Percentiles rank a stretch among this genome's conserved stretches.
These are phyloP conservation scores for Dromas ardeola DNA, from an alignment of 2,113 vertebrate species.

Conservation along the genomic window DNA sequence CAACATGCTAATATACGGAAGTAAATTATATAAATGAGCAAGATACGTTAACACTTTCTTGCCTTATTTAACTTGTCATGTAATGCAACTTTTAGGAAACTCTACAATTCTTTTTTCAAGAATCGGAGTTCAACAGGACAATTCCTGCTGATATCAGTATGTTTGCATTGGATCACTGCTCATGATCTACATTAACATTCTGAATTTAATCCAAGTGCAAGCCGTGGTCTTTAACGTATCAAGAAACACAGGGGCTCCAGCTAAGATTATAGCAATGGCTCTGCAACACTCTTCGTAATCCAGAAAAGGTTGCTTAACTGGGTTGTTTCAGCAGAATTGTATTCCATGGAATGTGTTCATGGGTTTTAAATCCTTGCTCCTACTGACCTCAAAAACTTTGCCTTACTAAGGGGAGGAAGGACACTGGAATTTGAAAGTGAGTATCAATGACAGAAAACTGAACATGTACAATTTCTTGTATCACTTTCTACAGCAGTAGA, in stretches of 20 bases:
- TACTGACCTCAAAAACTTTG: neutral
- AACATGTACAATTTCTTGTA: neutral
- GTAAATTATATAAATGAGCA: neutral
- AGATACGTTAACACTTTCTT: neutral
- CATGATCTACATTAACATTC: neutral
- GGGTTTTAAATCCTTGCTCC: neutral
- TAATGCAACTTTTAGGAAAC: neutral
- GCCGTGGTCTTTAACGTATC: neutral
- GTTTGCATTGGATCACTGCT: neutral
- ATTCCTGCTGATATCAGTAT: neutral
- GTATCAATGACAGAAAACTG: neutral
- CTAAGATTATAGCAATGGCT: neutral
- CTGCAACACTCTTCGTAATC: neutral
- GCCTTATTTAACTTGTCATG: neutral
- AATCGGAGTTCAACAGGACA: neutral
- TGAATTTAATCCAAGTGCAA: slow-evolving; percentile 4
- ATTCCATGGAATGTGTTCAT: neutral
- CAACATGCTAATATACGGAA: neutral
- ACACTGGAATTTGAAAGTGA: neutral
- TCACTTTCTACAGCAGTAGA: neutral
- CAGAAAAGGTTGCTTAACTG: slow-evolving; percentile 15
- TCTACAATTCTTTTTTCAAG: neutral
- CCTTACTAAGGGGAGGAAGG: neutral
- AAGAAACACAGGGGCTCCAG: neutral
- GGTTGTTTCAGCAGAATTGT: neutral